These are phyloP conservation scores for Mus musculus DNA, from an alignment of 2,113 vertebrate species.

Conservation along the genomic window DNA sequence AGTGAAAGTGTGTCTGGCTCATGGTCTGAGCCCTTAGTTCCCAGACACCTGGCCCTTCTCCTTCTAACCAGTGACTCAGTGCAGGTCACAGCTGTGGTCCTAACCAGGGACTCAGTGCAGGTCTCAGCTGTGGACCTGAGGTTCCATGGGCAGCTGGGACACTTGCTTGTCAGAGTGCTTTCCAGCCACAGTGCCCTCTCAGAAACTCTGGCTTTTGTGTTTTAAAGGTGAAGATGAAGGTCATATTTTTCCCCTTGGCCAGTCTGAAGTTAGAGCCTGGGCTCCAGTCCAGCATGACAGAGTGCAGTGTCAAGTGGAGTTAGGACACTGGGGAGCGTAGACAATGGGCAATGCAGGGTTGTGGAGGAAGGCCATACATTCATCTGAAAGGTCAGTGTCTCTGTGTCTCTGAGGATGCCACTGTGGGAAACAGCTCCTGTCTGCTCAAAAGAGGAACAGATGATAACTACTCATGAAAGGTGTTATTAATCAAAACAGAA, in stretches of 20 bases:
- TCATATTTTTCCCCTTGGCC: not conserved
- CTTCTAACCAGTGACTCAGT: not conserved
- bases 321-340: accelerated
- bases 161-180: not conserved
- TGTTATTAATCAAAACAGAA: accelerated
- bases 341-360: too few relatives aligned
- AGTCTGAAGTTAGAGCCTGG: not conserved
- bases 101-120: too few relatives aligned
- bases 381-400: not conserved
- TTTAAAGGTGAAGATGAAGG: not conserved
- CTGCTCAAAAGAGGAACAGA: too few relatives aligned
- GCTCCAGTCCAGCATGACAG: not conserved
- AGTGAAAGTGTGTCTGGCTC: not conserved
- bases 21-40: not conserved
- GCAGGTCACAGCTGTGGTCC: not conserved
- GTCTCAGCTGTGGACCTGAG: not conserved
- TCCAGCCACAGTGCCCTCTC: not conserved
- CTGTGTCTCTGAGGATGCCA: not conserved
- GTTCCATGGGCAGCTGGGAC: not conserved
- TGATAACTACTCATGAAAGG: accelerated
- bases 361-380: not conserved
- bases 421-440: not conserved
- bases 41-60: not conserved
- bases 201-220: not conserved
- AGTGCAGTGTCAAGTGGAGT: not conserved